Base-by-base conservation (phyloP, 2,888 invertebrate genomes). In the Apodemia hepburni region DNA sequence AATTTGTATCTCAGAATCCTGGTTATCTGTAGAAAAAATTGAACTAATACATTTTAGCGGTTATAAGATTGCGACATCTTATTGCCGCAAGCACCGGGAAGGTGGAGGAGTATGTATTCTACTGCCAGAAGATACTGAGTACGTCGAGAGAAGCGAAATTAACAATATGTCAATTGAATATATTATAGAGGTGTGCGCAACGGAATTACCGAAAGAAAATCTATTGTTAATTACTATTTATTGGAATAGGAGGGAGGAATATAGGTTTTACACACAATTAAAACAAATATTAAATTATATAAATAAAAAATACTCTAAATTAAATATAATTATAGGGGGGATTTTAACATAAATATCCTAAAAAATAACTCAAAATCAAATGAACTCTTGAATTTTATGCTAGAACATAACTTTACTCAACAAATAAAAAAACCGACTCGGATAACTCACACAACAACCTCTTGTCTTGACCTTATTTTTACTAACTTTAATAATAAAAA, bases 81-180 rank as follows among this genome's bases (percentile, higher is more conserved):
- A 42, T 27, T 66, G 68, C 35, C 66, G 70, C 15, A 0, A 42
- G 15, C 12, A 62, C 6, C 62, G 62, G 8, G 62, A 18, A 15
- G 68, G 68, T 5, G 71, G 69, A 3, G 71, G 69, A 3, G 68
- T 68, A 8, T 66, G 67, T 47, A 68, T 69, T 17, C 3, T 68
- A 2, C 2, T 68, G 1, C 61, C 63, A 49, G 57, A 67, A 15
- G 35, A 58, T 9, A 22, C 68, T 12, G 62, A 69, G 33, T 68
- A 42, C 59, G 22, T 7, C 11, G 65, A 68, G 18, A 35, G 64
- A 51, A 27, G 29, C 11, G 66, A 69, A 62, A 64, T 70, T 5
- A 38, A n/a, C 18, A 18, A 61, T 29, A 22, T 67, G 58, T 65
- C 68, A 8, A 33, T 67, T n/a, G 70, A 71, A 60, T 66, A 62